phyloP scores from a whole-genome alignment of 1,140 invertebrate genomes.

The Rhagoletis pomonella region DNA sequence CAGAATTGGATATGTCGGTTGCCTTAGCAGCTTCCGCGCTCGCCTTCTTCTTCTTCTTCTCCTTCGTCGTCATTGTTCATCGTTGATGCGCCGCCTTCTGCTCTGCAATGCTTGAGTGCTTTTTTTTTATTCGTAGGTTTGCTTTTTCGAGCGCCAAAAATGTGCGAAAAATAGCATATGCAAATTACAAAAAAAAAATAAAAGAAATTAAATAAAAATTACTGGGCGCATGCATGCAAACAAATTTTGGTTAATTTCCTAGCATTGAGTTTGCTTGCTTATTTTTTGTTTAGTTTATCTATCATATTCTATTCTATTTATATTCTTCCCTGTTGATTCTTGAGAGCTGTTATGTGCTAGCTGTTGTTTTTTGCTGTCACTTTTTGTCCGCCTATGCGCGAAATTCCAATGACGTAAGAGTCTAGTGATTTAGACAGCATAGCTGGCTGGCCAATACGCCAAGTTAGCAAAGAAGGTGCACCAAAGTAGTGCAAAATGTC shows the following conservation, averaged over 20 bases:
- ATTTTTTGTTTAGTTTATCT: no score
- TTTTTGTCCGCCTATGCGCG: not conserved
- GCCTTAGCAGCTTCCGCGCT: not conserved
- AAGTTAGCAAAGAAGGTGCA: not conserved
- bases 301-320: not conserved
- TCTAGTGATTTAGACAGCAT: not conserved
- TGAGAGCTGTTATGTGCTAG: no score
- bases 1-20: slow-evolving; percentile 27
- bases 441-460: not conserved
- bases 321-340: no score
- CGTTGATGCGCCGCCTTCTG: not conserved
- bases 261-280: no score
- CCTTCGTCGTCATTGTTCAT: not conserved
- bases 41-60: not conserved
- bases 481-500: not conserved
- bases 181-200: not conserved
- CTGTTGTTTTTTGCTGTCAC: not conserved
- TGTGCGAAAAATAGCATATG: slow-evolving; percentile 17
- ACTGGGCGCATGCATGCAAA: not conserved
- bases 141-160: slow-evolving; percentile 14
- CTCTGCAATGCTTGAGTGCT: not conserved
- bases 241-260: not conserved
- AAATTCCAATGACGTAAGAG: slow-evolving; percentile 33
- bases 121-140: not conserved
- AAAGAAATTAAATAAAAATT: not conserved